Base-by-base conservation (phyloP, 2,888 invertebrate genomes). In the Leptogaster cylindrica region DNA sequence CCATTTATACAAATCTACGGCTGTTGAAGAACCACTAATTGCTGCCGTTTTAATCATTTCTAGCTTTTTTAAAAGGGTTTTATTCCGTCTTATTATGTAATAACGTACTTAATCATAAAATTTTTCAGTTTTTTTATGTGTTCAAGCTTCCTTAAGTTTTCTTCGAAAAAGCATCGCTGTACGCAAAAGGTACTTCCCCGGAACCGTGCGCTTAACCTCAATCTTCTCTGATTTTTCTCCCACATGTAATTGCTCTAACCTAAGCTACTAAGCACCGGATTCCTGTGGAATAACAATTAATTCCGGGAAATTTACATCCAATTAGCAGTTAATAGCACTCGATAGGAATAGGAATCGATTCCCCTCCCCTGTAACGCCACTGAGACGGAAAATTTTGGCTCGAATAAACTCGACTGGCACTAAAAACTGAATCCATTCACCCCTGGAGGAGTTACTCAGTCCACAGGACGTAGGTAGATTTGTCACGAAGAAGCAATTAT, bases 241-340 rank as follows among this genome's bases (percentile, higher is more conserved):
- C 16, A 25, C 33, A 10, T 12, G 20, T 25, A 58, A 58, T 61
- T 27, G 6, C 14, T 7, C 36, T 14, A 27, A 36, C 28, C 44
- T 20, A n/a, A 28, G 28, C 28, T 27, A n/a, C 23, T 44, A 61
- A 61, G 44, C 36, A 25, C 44, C 44, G 16, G 16, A 44, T 44
- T 61, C 61, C 61, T 12, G 27, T 14, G 48, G 48, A 48, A 48
- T 48, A 48, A 44, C 61, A 61, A 61, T 61, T 61, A 61, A 61
- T 61, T 61, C 61, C 61, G 18, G 44, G 36, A 44, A 61, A 61
- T 61, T 61, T 61, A 61, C 61, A 61, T 61, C 61, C 61, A 61
- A 61, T 61, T 61, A 61, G 44, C 44, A 61, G 61, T 41, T 61
- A 61, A 61, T 44, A 61, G 61, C 61, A 44, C 44, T 44, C 44